Evolutionary conservation across 1,140 invertebrate species (phyloP).

Genomic region (Coelopa frigida): DNA sequence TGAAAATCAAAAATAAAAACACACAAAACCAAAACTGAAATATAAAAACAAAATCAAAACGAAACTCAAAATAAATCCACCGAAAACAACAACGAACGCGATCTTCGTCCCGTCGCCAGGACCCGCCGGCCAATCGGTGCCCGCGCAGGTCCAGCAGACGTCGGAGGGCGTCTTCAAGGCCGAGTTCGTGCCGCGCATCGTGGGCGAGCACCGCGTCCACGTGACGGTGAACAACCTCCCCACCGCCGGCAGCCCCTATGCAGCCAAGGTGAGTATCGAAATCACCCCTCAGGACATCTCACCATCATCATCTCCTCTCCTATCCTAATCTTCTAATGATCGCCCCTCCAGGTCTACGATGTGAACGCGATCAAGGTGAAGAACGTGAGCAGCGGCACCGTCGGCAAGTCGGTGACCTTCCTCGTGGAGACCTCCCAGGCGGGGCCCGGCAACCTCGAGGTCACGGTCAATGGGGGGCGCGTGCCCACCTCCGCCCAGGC

Average conservation of each 20-base stretch:
- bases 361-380: slow-evolving; percentile 91
- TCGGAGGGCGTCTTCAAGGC: slow-evolving; percentile 73
- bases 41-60: slow-evolving; percentile 15
- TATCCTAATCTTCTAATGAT: not conserved
- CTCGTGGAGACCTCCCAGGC: slow-evolving; percentile 95
- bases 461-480: slow-evolving; percentile 91
- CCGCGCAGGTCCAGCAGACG: slow-evolving; percentile 73
- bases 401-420: slow-evolving; percentile 91
- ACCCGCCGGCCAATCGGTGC: slow-evolving; percentile 78
- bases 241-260: slow-evolving; percentile 82
- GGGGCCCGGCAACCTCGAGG: slow-evolving; percentile 91
- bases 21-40: slow-evolving; percentile 20
- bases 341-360: slow-evolving; percentile 67
- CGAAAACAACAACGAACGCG: slow-evolving; percentile 13
- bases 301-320: not conserved
- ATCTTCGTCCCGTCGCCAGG: slow-evolving; percentile 44
- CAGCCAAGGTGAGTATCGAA: slow-evolving; percentile 66
- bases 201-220: slow-evolving; percentile 85
- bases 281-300: not conserved
- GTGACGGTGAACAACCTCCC: slow-evolving; percentile 70
- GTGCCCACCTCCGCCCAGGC: slow-evolving; percentile 93
- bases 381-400: slow-evolving; percentile 79
- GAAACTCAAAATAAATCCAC: slow-evolving; percentile 16
- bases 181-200: slow-evolving; percentile 76
- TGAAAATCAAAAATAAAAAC: slow-evolving; percentile 20